Conservation (phyloP, 2,113 vertebrate genomes). For the Notarius lentiginosus region DNA sequence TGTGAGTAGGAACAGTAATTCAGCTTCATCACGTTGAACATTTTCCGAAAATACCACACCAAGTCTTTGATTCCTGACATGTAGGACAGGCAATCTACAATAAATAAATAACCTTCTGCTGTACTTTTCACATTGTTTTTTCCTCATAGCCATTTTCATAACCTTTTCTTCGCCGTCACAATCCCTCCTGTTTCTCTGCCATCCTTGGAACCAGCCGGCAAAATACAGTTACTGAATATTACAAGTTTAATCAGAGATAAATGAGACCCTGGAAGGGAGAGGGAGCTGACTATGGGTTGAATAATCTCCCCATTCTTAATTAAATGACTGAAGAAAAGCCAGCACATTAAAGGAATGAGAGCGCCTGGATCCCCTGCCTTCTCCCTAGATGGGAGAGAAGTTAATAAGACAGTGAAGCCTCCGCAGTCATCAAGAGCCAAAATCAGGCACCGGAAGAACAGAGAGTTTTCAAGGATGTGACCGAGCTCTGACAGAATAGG, state of each 20-base stretch:
- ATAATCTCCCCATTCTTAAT: conserved; percentile 63
- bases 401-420: conserved; percentile 57
- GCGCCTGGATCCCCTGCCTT: conserved; percentile 57
- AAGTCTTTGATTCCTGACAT: background rate
- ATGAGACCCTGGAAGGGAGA: conserved; percentile 55
- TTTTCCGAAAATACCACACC: background rate
- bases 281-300: conserved; percentile 54
- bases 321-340: conserved; percentile 66
- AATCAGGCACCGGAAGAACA: conserved; percentile 26
- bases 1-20: background rate
- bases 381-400: conserved; percentile 52
- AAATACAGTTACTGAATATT: conserved; percentile 51
- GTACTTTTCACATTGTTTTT: conserved; percentile 10
- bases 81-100: conserved; percentile 2
- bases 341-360: conserved; percentile 56
- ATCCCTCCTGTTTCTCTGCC: conserved; percentile 30
- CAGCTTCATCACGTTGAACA: background rate
- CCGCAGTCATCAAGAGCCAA: conserved; percentile 48
- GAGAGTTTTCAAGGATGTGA: conserved; percentile 47
- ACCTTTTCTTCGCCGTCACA: conserved; percentile 18
- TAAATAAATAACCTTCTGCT: conserved; percentile 15
- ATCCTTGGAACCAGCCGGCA: conserved; percentile 38
- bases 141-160: background rate
- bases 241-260: conserved; percentile 62
- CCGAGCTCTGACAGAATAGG: conserved; percentile 34